phyloP scores from a whole-genome alignment of 2,797 vertebrate genomes.

The Gila robusta region DNA sequence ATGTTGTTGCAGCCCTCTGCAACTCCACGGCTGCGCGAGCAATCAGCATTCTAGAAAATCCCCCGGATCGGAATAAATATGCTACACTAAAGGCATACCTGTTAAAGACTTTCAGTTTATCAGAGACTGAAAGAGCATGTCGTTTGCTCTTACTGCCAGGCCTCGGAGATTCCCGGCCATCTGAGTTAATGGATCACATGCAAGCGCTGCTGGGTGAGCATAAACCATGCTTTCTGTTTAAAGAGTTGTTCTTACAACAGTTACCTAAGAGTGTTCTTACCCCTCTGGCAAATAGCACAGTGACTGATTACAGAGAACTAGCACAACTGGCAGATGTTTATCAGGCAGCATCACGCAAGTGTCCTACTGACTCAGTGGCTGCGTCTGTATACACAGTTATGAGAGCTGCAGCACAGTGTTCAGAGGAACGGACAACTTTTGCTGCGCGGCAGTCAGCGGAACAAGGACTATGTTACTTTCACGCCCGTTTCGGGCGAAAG shows the following conservation, averaged over 20 bases:
- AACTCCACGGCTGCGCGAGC: neutral
- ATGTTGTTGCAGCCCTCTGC: too few species aligned
- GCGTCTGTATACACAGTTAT: too few species aligned
- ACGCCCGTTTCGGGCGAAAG: too few species aligned
- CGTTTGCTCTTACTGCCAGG: neutral
- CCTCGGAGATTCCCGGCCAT: neutral
- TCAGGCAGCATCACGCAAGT: too few species aligned
- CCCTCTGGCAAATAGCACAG: neutral
- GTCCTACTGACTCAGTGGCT: too few species aligned
- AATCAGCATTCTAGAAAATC: neutral
- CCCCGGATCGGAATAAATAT: neutral
- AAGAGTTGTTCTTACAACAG: neutral
- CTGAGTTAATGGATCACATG: conserved; percentile 9
- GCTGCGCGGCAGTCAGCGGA: too few species aligned
- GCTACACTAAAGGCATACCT: too few species aligned
- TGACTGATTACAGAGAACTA: neutral
- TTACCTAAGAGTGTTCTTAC: neutral
- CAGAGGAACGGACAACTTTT: too few species aligned
- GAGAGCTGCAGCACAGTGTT: too few species aligned
- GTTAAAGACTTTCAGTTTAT: neutral
- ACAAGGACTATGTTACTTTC: too few species aligned
- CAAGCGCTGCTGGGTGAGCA: neutral
- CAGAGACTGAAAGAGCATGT: neutral
- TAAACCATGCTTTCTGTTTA: conserved; percentile 9
- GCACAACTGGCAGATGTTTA: neutral